Conservation (phyloP, 2,113 vertebrate genomes). For the Xenopus tropicalis region UCB_Xtro_10.0 CM004451.2:77231001-77231500, state of each 20-base stretch:
- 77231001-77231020: too few species aligned
- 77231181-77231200: constrained; percentile 69
- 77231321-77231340: constrained; percentile 31
- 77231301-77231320: constrained; percentile 80
- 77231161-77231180: constrained; percentile 81
- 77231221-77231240: constrained; percentile 84
- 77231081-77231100: too few species aligned
- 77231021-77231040: too few species aligned
- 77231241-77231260: constrained; percentile 85
- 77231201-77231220: constrained; percentile 83
- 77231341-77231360: neutral
- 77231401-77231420: too few species aligned
- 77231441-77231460: too few species aligned
- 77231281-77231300: constrained; percentile 88
- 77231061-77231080: too few species aligned
- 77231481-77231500: too few species aligned
- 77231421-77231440: too few species aligned
- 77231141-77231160: constrained; percentile 92
- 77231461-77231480: too few species aligned
- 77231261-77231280: constrained; percentile 92
- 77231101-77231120: neutral
- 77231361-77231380: too few species aligned
- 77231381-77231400: too few species aligned
- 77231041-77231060: too few species aligned
- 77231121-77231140: constrained; percentile 56